Conservation (phyloP, 2,797 vertebrate species). For the Margarornis squamiger region DNA sequence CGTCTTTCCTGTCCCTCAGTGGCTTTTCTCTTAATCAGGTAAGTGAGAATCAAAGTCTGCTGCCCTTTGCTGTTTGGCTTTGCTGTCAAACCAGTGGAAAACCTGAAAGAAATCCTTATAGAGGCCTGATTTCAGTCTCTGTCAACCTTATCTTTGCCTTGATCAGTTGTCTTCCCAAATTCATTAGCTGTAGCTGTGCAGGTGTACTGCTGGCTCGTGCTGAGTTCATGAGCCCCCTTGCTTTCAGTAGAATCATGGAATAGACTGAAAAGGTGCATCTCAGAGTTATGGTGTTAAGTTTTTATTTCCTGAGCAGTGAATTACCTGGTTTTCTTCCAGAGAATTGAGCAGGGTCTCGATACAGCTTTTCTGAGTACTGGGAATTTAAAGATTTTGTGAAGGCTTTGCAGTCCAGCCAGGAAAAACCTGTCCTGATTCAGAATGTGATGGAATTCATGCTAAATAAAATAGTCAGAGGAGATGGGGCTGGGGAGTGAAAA, state of each 20-base stretch:
- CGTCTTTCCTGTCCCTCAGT: conserved; percentile 89
- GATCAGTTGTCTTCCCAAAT: neutral
- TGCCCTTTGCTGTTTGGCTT: neutral
- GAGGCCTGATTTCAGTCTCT: neutral
- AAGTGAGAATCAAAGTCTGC: neutral
- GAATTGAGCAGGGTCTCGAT: neutral
- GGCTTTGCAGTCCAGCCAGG: neutral
- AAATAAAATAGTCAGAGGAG: neutral
- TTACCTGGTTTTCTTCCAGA: neutral
- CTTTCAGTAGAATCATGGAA: neutral
- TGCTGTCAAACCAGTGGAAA: neutral
- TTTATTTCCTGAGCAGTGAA: neutral
- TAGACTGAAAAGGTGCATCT: neutral
- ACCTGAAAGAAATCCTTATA: neutral
- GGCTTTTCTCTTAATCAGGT: conserved; percentile 95
- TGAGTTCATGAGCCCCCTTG: neutral
- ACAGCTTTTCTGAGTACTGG: neutral
- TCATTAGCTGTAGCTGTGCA: neutral
- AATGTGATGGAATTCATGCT: neutral
- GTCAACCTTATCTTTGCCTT: neutral
- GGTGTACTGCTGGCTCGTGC: neutral
- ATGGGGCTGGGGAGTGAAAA: neutral
- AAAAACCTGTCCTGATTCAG: neutral
- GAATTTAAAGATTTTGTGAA: neutral
- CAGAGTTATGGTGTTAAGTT: neutral